These are phyloP conservation scores for Diuraphis noxia DNA, from an alignment of 1,140 invertebrate genomes.

Conservation along the genomic window DNA sequence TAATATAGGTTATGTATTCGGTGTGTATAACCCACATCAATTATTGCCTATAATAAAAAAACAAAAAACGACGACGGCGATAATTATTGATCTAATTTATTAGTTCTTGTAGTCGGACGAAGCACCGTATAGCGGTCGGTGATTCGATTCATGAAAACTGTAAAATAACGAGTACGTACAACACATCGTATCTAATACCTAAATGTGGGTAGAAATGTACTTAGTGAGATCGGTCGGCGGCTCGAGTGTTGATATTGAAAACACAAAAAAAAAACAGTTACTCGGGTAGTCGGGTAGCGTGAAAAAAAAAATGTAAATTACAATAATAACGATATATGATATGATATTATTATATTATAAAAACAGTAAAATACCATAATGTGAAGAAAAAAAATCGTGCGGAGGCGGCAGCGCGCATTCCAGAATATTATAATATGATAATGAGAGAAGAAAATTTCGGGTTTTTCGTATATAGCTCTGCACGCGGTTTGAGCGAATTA, in stretches of 20 bases:
- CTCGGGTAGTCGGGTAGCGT: neutral
- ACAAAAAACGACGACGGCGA: too few species aligned
- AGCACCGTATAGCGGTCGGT: too few species aligned
- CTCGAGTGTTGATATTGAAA: neutral
- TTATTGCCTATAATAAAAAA: too few species aligned
- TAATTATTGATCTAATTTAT: too few species aligned
- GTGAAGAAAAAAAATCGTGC: neutral
- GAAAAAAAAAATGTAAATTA: neutral
- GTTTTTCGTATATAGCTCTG: neutral
- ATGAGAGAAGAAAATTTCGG: conserved; percentile 33
- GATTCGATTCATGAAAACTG: too few species aligned
- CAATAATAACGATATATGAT: neutral
- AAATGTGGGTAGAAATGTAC: too few species aligned
- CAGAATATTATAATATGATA: neutral
- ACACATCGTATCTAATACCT: too few species aligned
- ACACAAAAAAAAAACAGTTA: neutral
- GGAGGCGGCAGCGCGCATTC: neutral
- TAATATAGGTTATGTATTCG: too few species aligned
- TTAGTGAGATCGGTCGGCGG: neutral
- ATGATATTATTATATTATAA: too few species aligned
- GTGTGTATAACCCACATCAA: too few species aligned
- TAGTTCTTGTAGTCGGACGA: too few species aligned
- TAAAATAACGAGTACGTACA: too few species aligned
- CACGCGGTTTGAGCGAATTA: neutral
- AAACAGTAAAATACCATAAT: neutral